phyloP scores from a whole-genome alignment of 2,888 invertebrate genomes.

The Drosophila yooni region DNA sequence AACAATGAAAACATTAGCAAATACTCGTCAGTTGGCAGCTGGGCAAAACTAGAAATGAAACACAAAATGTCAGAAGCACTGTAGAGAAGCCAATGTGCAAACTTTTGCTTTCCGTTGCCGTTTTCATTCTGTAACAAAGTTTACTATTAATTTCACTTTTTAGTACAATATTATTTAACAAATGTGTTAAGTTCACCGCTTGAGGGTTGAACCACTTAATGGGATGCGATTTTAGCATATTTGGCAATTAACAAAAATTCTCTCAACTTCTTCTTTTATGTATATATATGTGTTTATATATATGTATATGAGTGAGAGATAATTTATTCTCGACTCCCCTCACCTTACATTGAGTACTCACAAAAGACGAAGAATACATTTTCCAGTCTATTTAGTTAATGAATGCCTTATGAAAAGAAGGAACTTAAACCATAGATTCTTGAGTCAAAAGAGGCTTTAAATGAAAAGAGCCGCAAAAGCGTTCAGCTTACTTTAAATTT shows the following conservation, averaged over 20 bases:
- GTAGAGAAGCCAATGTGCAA: neutral
- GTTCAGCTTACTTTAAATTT: neutral
- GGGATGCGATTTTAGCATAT: neutral
- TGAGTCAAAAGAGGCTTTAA: neutral
- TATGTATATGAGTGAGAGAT: neutral
- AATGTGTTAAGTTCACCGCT: neutral
- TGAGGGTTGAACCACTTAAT: neutral
- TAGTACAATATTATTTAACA: neutral
- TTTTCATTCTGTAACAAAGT: neutral
- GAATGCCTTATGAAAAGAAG: neutral
- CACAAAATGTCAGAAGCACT: constrained; percentile 19
- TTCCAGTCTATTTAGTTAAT: neutral
- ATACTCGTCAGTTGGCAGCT: constrained; percentile 11
- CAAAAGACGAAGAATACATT: neutral
- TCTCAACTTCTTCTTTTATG: neutral
- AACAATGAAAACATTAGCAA: neutral
- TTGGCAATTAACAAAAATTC: neutral
- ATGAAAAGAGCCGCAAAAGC: neutral
- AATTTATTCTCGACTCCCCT: neutral
- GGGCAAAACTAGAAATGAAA: constrained; percentile 23
- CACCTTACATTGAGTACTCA: neutral
- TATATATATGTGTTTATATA: neutral
- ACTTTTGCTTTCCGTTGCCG: neutral
- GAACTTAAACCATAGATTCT: neutral
- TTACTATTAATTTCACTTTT: constrained; percentile 14